phyloP scores from a whole-genome alignment of 1,140 invertebrate species.

The Heliconius congener region DNA sequence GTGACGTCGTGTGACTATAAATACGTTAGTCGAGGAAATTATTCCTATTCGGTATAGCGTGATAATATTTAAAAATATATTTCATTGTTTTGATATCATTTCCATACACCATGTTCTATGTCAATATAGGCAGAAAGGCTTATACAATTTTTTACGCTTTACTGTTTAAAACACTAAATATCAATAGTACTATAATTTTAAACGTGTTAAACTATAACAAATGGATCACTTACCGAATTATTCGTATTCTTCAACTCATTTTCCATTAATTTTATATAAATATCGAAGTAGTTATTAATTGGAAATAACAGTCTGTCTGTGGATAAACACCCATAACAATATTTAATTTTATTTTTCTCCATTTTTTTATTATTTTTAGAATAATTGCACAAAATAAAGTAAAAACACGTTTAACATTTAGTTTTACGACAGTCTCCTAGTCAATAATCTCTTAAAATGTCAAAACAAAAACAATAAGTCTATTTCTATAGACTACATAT shows the following conservation, averaged over 20 bases:
- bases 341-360: not conserved
- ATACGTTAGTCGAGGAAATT: too few species aligned
- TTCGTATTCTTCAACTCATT: not conserved
- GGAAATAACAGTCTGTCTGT: constrained; percentile 34
- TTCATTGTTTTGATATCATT: not conserved
- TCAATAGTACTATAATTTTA: not conserved
- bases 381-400: not conserved
- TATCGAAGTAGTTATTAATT: constrained; percentile 31
- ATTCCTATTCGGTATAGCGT: too few species aligned
- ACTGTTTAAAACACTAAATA: not conserved
- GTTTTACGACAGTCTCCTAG: constrained; percentile 4
- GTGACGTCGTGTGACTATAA: too few species aligned
- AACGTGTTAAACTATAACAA: not conserved
- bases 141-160: not conserved
- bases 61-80: not conserved
- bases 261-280: constrained; percentile 29
- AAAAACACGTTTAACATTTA: not conserved
- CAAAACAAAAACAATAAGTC: not conserved
- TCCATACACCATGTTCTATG: not conserved
- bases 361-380: not conserved
- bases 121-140: constrained; percentile 7
- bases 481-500: not conserved
- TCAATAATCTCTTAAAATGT: constrained; percentile 10
- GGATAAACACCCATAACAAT: constrained; percentile 29
- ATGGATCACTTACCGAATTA: not conserved